phyloP scores from a whole-genome alignment of 1,140 invertebrate species.

The Ylistrum balloti region DNA sequence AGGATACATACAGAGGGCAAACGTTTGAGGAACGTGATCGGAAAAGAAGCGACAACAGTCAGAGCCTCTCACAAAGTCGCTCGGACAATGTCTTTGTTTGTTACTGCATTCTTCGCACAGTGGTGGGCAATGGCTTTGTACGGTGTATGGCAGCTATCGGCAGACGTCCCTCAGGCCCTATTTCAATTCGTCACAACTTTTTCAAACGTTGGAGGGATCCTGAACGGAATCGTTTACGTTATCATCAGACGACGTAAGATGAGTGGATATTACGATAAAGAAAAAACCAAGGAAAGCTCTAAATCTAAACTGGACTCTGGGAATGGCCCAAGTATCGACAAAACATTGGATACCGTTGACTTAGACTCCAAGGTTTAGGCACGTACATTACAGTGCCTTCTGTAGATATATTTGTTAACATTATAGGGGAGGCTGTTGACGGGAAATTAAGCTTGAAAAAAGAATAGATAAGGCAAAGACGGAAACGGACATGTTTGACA shows the following conservation, averaged over 20 bases:
- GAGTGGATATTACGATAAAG: not conserved
- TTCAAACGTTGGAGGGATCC: slow-evolving; percentile 54
- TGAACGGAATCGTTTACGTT: slow-evolving; percentile 55
- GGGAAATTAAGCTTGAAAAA: no score
- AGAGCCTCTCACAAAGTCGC: slow-evolving; percentile 47
- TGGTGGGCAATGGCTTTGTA: slow-evolving; percentile 54
- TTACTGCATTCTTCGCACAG: slow-evolving; percentile 54
- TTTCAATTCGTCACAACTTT: slow-evolving; percentile 52
- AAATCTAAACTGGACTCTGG: not conserved
- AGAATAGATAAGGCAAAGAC: no score
- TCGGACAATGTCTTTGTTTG: slow-evolving; percentile 56
- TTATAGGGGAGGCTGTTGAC: no score
- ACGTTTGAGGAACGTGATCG: slow-evolving; percentile 41
- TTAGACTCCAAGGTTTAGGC: not conserved
- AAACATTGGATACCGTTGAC: slow-evolving; percentile 4
- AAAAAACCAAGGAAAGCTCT: not conserved
- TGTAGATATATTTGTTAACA: no score
- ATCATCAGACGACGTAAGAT: slow-evolving; percentile 50
- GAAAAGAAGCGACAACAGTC: slow-evolving; percentile 42
- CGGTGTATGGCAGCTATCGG: slow-evolving; percentile 46
- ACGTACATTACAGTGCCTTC: no score
- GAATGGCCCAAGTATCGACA: slow-evolving; percentile 7
- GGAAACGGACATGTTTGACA: no score
- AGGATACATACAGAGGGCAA: slow-evolving; percentile 47
- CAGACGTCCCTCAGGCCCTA: slow-evolving; percentile 34